Evolutionary conservation across 2,113 vertebrate genomes (phyloP).

Genomic region (Plectropomus leopardus): DNA sequence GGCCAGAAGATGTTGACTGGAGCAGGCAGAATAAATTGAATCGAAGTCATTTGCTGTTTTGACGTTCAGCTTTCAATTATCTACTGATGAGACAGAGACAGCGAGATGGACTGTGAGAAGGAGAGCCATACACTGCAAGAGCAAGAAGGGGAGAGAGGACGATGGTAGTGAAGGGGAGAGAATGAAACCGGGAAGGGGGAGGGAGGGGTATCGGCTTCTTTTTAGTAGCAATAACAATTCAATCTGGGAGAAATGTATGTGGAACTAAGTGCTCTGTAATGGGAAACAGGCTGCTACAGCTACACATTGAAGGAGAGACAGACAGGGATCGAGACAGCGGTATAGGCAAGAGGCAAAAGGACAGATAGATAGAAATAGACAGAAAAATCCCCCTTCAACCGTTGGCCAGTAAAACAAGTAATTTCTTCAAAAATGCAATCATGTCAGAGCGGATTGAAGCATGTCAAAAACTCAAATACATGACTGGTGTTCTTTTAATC

Average conservation of each 20-base stretch:
- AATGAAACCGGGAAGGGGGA: conserved; percentile 3
- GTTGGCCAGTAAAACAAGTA: conserved; percentile 44
- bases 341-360: no score
- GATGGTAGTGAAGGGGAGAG: conserved; percentile 15
- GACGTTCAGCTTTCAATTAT: conserved; percentile 81
- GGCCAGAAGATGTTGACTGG: conserved; percentile 57
- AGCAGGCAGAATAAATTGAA: conserved; percentile 76
- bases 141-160: conserved; percentile 23
- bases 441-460: conserved; percentile 66
- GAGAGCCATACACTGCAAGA: background rate
- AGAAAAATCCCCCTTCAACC: background rate
- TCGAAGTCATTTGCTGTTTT: conserved; percentile 76
- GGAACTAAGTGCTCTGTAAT: conserved; percentile 82
- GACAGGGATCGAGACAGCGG: no score
- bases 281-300: conserved; percentile 63
- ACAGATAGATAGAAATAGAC: background rate
- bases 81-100: conserved; percentile 58
- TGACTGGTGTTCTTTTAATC: conserved; percentile 66
- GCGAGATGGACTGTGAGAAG: conserved; percentile 40
- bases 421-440: conserved; percentile 55
- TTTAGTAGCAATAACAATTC: conserved; percentile 80
- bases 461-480: conserved; percentile 68
- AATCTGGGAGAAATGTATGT: conserved; percentile 78
- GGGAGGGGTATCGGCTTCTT: conserved; percentile 42
- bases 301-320: conserved; percentile 28